Evolutionary conservation across 2,888 invertebrate species (phyloP).

Genomic region (Acrobeloides nanus): DNA sequence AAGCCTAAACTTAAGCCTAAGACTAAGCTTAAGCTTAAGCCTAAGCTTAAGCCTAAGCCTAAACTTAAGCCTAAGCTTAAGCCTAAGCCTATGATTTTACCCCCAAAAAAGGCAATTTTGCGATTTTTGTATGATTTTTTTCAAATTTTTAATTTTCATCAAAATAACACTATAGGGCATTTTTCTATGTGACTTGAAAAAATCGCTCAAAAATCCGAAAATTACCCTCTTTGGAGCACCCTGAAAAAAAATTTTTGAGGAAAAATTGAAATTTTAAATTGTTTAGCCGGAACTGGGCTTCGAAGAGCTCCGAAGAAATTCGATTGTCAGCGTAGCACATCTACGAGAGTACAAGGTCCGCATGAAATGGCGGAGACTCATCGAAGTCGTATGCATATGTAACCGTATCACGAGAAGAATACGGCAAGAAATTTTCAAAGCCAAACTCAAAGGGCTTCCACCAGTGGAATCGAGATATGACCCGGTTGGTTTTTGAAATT

Average conservation of each 20-base stretch:
- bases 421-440: slow-evolving; percentile 9
- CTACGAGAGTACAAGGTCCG: slow-evolving; percentile 58
- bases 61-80: neutral
- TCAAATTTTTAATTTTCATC: too few relatives aligned
- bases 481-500: slow-evolving; percentile 23
- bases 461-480: slow-evolving; percentile 18
- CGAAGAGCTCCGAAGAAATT: slow-evolving; percentile 51
- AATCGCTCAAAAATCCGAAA: too few relatives aligned
- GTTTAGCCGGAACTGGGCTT: slow-evolving; percentile 39
- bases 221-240: too few relatives aligned
- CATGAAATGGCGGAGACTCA: slow-evolving; percentile 54
- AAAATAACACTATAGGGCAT: too few relatives aligned
- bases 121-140: too few relatives aligned
- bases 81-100: neutral
- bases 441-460: too few relatives aligned
- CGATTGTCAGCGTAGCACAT: slow-evolving; percentile 56
- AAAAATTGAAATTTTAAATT: too few relatives aligned
- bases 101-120: too few relatives aligned
- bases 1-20: slow-evolving; percentile 1
- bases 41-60: slow-evolving; percentile 3
- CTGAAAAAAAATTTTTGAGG: too few relatives aligned
- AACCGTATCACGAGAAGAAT: slow-evolving; percentile 13
- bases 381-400: slow-evolving; percentile 15
- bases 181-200: too few relatives aligned
- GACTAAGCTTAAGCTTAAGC: neutral